These are phyloP conservation scores for Megamerina dolium DNA, from an alignment of 2,888 invertebrate species.

Conservation along the genomic window DNA sequence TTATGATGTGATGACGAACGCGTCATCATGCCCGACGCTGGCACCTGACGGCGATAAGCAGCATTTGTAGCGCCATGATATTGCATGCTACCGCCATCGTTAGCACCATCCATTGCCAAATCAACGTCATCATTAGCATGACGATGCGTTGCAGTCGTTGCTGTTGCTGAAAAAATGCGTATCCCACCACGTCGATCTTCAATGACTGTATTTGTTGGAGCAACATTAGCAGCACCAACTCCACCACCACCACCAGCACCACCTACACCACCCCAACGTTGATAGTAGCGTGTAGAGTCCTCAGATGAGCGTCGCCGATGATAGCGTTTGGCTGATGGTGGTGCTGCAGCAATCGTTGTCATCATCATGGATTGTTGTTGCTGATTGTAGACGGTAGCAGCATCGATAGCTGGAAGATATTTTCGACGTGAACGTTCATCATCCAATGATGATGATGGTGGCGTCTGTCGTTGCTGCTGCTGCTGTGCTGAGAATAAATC, in stretches of 20 bases:
- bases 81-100: slow-evolving; percentile 16
- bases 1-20: slow-evolving; percentile 61
- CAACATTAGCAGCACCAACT: slow-evolving; percentile 25
- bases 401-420: slow-evolving; percentile 19
- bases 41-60: slow-evolving; percentile 22
- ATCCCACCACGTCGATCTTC: slow-evolving; percentile 37
- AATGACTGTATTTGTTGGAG: slow-evolving; percentile 34
- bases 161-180: slow-evolving; percentile 31
- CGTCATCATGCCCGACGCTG: no score
- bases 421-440: slow-evolving; percentile 34
- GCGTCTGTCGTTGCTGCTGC: slow-evolving; percentile 16
- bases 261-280: slow-evolving; percentile 30
- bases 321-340: slow-evolving; percentile 30
- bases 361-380: slow-evolving; percentile 9
- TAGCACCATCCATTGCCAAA: background rate
- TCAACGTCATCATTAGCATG: no score
- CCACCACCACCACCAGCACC: no score
- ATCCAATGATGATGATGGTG: slow-evolving; percentile 37
- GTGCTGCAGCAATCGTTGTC: slow-evolving; percentile 1
- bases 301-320: slow-evolving; percentile 41
- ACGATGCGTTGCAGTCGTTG: slow-evolving; percentile 3
- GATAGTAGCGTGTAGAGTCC: slow-evolving; percentile 38
- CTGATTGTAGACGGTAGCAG: slow-evolving; percentile 7
- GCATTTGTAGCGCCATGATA: slow-evolving; percentile 24
- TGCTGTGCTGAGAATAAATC: slow-evolving; percentile 13